Conservation (phyloP, 2,888 invertebrate genomes). For the Caenorhabditis sp. region DNA sequence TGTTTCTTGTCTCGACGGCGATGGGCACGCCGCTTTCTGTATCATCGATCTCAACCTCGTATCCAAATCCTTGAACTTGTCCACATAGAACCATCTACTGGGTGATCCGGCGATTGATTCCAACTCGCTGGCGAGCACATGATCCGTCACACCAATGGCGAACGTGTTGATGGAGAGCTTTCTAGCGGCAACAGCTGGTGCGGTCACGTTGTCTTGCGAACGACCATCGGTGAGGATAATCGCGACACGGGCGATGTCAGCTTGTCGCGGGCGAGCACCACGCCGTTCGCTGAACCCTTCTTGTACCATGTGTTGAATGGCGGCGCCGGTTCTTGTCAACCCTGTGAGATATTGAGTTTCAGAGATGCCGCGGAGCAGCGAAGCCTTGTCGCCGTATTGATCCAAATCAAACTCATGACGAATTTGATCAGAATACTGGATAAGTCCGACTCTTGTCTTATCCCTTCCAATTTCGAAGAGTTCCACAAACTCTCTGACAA, state of each 20-base stretch:
- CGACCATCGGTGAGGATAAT: slow-evolving; percentile 73
- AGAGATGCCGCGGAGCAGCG: slow-evolving; percentile 44
- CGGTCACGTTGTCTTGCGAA: slow-evolving; percentile 71
- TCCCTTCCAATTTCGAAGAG: slow-evolving; percentile 66
- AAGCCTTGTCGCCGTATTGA: slow-evolving; percentile 45
- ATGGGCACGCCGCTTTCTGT: slow-evolving; percentile 70
- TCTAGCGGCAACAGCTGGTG: slow-evolving; percentile 69
- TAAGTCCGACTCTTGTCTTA: slow-evolving; percentile 65
- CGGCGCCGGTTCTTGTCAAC: slow-evolving; percentile 65
- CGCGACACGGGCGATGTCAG: slow-evolving; percentile 63
- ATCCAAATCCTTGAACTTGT: slow-evolving; percentile 71
- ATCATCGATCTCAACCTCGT: slow-evolving; percentile 69
- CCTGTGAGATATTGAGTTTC: slow-evolving; percentile 63
- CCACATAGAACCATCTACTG: slow-evolving; percentile 70
- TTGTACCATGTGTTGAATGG: slow-evolving; percentile 66
- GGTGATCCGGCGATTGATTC: slow-evolving; percentile 70
- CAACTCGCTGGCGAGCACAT: slow-evolving; percentile 70
- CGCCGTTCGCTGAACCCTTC: slow-evolving; percentile 61
- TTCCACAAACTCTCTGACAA: slow-evolving; percentile 66
- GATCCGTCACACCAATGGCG: slow-evolving; percentile 72
- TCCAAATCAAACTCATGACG: slow-evolving; percentile 67
- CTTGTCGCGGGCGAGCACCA: slow-evolving; percentile 62
- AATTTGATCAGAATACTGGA: slow-evolving; percentile 69
- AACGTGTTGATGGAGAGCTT: slow-evolving; percentile 70
- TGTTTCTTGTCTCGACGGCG: slow-evolving; percentile 39